Conservation (phyloP, 2,888 invertebrate species). For the Serripes groenlandicus region DNA sequence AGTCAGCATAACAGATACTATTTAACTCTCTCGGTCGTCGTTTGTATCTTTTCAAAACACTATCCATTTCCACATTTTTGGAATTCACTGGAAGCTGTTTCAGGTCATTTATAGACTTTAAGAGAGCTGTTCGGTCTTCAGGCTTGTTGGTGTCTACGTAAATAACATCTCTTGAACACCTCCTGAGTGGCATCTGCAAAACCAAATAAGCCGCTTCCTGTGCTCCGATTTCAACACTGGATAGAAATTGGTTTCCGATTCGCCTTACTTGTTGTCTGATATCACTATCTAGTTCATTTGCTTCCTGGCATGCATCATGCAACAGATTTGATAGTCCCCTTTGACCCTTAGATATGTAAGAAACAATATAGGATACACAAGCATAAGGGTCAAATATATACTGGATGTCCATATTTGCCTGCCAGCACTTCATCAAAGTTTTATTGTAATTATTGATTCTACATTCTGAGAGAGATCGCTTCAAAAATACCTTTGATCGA, state of each 20-base stretch:
- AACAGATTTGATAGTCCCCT: conserved; percentile 58
- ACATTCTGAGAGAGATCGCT: background rate
- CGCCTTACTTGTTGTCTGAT: conserved; percentile 56
- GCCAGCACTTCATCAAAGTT: background rate
- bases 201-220: conserved; percentile 67
- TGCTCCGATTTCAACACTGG: conserved; percentile 59
- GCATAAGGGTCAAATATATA: conserved; percentile 58
- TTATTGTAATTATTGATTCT: background rate
- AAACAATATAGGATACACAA: conserved; percentile 60
- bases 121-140: conserved; percentile 37
- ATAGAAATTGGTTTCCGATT: conserved; percentile 69
- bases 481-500: background rate
- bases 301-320: conserved; percentile 48
- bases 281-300: conserved; percentile 30
- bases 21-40: conserved; percentile 41
- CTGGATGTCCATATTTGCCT: conserved; percentile 65
- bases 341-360: conserved; percentile 62
- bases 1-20: conserved; percentile 47
- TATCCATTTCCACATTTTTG: conserved; percentile 50
- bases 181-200: conserved; percentile 63
- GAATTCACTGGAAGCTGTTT: conserved; percentile 47
- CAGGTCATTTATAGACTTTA: conserved; percentile 30
- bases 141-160: conserved; percentile 52
- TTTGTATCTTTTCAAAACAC: conserved; percentile 50
- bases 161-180: conserved; percentile 47